Conservation (phyloP, 2,797 vertebrate species). For the Myotis myotis region DNA sequence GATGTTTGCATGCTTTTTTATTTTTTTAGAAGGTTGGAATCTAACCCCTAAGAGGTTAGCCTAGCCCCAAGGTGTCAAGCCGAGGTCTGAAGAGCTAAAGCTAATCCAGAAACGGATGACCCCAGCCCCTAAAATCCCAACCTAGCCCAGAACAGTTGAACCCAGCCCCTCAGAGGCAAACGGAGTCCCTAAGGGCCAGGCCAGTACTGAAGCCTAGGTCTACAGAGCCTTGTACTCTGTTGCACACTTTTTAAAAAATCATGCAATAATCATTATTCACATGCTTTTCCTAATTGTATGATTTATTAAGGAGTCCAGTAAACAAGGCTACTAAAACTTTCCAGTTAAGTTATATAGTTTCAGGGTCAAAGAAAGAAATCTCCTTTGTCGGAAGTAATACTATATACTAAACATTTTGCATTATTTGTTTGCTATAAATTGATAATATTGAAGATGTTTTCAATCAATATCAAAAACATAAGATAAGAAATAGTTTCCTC, state of each 20-base stretch:
- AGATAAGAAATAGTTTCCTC: not conserved
- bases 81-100: no score
- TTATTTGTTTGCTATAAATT: not conserved
- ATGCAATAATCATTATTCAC: not conserved
- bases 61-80: no score
- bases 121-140: no score
- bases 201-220: no score
- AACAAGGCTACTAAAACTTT: conserved; percentile 6
- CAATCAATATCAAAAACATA: conserved; percentile 1
- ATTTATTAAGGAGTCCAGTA: not conserved
- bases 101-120: no score
- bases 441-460: not conserved
- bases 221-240: no score
- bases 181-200: no score
- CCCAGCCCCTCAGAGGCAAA: no score
- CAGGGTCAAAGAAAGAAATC: not conserved
- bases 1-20: not conserved
- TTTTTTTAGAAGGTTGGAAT: no score
- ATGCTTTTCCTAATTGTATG: not conserved
- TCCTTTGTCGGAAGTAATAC: not conserved
- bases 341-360: not conserved
- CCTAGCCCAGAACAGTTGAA: no score
- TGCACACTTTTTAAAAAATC: not conserved
- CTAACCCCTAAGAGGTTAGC: no score
- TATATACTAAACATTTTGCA: not conserved